phyloP scores from a whole-genome alignment of 1,140 invertebrate genomes.

The Cotesia typhae region DNA sequence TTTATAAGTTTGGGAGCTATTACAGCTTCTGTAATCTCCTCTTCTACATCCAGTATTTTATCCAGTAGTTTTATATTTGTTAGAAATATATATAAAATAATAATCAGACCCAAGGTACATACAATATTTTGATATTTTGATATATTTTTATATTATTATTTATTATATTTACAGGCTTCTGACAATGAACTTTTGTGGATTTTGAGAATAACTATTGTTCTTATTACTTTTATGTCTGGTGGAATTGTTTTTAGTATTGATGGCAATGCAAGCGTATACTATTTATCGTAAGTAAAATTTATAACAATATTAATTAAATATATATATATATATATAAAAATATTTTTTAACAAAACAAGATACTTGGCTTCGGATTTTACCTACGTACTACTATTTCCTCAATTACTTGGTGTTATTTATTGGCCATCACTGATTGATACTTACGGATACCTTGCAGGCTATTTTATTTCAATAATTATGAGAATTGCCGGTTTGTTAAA shows the following conservation, averaged over 20 bases:
- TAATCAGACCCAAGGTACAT: conserved; percentile 72
- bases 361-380: conserved; percentile 81
- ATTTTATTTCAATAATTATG: conserved; percentile 73
- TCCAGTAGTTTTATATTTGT: conserved; percentile 83
- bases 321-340: neutral
- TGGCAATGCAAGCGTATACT: conserved; percentile 74
- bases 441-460: conserved; percentile 78
- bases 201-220: conserved; percentile 75
- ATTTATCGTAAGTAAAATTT: conserved; percentile 73
- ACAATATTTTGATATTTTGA: neutral
- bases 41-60: conserved; percentile 81
- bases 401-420: conserved; percentile 82
- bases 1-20: conserved; percentile 78
- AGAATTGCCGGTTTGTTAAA: conserved; percentile 69
- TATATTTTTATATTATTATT: conserved; percentile 5
- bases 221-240: conserved; percentile 75
- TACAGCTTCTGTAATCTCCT: conserved; percentile 84
- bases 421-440: conserved; percentile 75
- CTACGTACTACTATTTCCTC: conserved; percentile 85
- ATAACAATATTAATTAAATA: neutral
- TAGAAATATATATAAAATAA: conserved; percentile 80
- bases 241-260: conserved; percentile 77
- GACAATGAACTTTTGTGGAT: conserved; percentile 81
- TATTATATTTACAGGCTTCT: conserved; percentile 68
- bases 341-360: conserved; percentile 50